These are phyloP conservation scores for Hyposmocoma kahamanoa DNA, from an alignment of 1,140 invertebrate genomes.

Conservation along the genomic window DNA sequence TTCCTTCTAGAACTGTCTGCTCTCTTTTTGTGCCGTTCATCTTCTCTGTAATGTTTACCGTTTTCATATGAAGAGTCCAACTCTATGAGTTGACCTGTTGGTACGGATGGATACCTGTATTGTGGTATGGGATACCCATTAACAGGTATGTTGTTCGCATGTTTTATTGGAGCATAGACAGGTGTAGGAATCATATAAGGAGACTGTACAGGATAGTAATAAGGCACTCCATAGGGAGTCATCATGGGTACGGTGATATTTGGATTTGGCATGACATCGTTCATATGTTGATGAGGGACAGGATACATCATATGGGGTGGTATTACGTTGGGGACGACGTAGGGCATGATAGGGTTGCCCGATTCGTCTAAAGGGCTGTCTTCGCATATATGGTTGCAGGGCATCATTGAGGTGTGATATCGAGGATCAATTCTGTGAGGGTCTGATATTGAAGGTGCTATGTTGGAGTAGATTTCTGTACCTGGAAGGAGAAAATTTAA, in stretches of 20 bases:
- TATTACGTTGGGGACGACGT: slow-evolving; percentile 32
- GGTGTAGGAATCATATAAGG: slow-evolving; percentile 65
- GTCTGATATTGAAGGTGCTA: slow-evolving; percentile 26
- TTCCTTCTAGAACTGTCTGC: slow-evolving; percentile 44
- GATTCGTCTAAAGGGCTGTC: slow-evolving; percentile 28
- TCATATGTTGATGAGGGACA: slow-evolving; percentile 28
- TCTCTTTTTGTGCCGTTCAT: slow-evolving; percentile 32
- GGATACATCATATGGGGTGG: slow-evolving; percentile 43
- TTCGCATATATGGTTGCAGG: slow-evolving; percentile 30
- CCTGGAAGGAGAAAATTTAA: slow-evolving; percentile 42
- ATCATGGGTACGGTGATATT: slow-evolving; percentile 41
- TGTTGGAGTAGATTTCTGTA: slow-evolving; percentile 55
- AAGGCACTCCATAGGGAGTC: slow-evolving; percentile 52
- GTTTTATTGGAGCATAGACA: slow-evolving; percentile 61
- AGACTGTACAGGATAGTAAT: slow-evolving; percentile 61
- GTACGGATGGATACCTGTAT: slow-evolving; percentile 66
- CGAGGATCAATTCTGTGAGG: slow-evolving; percentile 16
- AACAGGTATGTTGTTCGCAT: slow-evolving; percentile 55
- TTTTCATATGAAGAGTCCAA: slow-evolving; percentile 74
- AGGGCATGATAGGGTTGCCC: slow-evolving; percentile 30
- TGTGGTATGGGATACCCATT: slow-evolving; percentile 59
- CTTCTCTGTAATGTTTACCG: slow-evolving; percentile 28
- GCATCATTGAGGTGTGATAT: slow-evolving; percentile 17
- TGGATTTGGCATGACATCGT: slow-evolving; percentile 31
- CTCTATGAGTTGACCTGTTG: slow-evolving; percentile 81